These are phyloP conservation scores for Spodoptera litura DNA, from an alignment of 1,140 invertebrate species.

Conservation along the genomic window DNA sequence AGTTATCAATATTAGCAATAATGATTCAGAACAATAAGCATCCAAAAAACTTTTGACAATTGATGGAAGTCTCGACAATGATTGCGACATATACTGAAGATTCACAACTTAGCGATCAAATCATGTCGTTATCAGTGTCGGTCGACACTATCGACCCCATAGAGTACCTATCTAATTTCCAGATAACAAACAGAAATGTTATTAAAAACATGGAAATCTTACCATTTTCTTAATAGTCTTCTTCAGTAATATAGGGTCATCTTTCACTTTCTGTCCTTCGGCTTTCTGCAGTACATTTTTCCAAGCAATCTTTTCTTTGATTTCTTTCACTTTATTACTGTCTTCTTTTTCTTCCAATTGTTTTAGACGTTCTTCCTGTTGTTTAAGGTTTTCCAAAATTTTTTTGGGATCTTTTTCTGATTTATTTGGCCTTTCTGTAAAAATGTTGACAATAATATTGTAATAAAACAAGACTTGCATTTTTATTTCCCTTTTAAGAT, in stretches of 20 bases:
- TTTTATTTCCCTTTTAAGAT: too few species aligned
- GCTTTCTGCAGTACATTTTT: conserved; percentile 91
- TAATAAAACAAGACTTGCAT: too few species aligned
- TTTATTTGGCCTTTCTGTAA: conserved; percentile 82
- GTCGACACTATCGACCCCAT: too few species aligned
- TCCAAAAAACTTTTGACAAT: too few species aligned
- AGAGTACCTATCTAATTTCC: too few species aligned
- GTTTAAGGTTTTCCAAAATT: conserved; percentile 89
- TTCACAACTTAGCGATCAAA: too few species aligned
- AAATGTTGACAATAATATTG: neutral
- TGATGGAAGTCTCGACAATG: too few species aligned
- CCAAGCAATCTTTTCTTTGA: conserved; percentile 91
- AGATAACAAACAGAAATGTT: neutral
- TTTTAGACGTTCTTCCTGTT: conserved; percentile 89
- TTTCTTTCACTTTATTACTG: conserved; percentile 88
- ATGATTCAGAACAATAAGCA: neutral
- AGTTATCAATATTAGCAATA: neutral
- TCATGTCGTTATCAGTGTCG: too few species aligned
- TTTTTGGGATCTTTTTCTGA: conserved; percentile 89
- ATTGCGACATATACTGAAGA: too few species aligned
- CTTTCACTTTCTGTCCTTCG: conserved; percentile 93
- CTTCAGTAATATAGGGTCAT: conserved; percentile 92
- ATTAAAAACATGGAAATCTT: conserved; percentile 40
- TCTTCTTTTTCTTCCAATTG: conserved; percentile 88
- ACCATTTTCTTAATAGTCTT: conserved; percentile 90